Percentiles rank a stretch among this genome's conserved stretches.
Evolutionary conservation across 2,888 invertebrate species (phyloP).

Genomic region (Achlya flavicornis): DNA sequence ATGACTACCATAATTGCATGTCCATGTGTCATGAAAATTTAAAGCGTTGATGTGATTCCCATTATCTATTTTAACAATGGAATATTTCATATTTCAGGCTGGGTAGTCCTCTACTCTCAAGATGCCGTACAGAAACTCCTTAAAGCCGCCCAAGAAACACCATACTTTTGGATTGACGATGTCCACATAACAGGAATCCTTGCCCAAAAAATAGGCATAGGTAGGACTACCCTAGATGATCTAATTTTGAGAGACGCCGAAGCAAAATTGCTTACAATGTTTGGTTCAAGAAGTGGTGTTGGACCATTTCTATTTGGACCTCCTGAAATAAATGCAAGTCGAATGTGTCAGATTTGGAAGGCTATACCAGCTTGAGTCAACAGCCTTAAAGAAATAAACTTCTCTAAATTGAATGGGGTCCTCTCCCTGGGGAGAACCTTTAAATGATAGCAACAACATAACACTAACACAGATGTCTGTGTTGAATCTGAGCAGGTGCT

Average conservation of each 20-base stretch:
- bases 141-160: conserved; percentile 82
- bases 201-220: conserved; percentile 82
- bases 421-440: no score
- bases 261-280: conserved; percentile 46
- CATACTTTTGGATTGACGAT: conserved; percentile 94
- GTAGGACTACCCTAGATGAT: conserved; percentile 75
- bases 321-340: conserved; percentile 72
- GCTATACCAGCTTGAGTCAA: conserved; percentile 45
- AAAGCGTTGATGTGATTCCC: background rate
- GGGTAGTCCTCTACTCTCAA: conserved; percentile 87
- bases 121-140: conserved; percentile 85
- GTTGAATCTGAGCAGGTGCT: no score
- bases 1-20: no score
- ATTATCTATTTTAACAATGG: no score
- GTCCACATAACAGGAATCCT: conserved; percentile 90
- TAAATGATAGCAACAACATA: no score
- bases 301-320: conserved; percentile 82
- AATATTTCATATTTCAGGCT: conserved; percentile 56
- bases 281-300: conserved; percentile 42
- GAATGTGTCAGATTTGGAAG: conserved; percentile 80
- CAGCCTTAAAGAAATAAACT: no score
- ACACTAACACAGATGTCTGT: no score
- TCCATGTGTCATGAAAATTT: background rate
- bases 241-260: conserved; percentile 59
- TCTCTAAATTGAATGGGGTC: no score